Evolutionary conservation across 2,113 vertebrate genomes (phyloP).

Genomic region (Hydropotes inermis): DNA sequence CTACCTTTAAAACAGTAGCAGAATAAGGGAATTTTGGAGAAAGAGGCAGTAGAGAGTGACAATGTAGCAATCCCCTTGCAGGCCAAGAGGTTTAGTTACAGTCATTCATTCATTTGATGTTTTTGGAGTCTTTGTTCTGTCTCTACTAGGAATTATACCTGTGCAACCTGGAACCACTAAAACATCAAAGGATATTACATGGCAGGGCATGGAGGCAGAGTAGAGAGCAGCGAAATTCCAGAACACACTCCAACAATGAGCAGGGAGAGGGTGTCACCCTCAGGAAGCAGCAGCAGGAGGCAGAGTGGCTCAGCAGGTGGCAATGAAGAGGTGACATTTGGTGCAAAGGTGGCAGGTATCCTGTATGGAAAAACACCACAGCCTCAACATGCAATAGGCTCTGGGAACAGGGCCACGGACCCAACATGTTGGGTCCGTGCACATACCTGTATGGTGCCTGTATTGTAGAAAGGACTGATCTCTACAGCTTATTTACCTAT

Average conservation of each 20-base stretch:
- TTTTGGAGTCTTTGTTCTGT: slow-evolving; percentile 24
- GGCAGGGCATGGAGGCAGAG: not conserved
- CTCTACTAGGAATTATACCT: not conserved
- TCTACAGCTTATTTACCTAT: not conserved
- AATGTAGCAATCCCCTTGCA: not conserved
- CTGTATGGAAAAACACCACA: not conserved
- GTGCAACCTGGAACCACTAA: not conserved
- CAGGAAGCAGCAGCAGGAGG: not conserved
- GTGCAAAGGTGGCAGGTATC: not conserved
- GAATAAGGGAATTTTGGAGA: not conserved
- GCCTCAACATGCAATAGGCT: not conserved
- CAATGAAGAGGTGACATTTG: not conserved
- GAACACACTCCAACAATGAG: not conserved
- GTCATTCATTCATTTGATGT: not conserved
- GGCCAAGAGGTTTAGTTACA: not conserved
- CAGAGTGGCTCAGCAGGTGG: not conserved
- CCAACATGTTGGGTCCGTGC: not conserved
- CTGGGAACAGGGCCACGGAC: not conserved
- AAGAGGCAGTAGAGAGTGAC: not conserved
- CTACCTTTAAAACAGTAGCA: not conserved
- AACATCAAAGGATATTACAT: slow-evolving; percentile 11
- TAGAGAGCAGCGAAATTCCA: not conserved
- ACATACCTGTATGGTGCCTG: not conserved
- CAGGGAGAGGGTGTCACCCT: too few relatives aligned
- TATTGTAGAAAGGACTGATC: not conserved